Evolutionary conservation across 1,140 invertebrate genomes (phyloP).

Genomic region (Polyergus mexicanus): DNA sequence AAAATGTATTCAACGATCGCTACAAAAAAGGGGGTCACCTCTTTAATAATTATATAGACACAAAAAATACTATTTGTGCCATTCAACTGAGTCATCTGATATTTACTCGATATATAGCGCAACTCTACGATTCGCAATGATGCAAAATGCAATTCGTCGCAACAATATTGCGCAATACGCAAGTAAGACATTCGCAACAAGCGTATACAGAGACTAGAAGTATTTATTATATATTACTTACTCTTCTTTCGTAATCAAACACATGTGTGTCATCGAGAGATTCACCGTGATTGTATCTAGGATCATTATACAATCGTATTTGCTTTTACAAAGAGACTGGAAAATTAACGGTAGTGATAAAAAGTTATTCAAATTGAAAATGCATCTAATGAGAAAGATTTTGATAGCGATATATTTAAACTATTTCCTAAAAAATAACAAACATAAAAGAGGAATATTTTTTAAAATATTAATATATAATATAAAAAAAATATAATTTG

Average conservation of each 20-base stretch:
- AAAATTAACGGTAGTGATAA: no score
- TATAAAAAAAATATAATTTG: no score
- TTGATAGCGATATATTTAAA: no score
- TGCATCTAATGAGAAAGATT: no score
- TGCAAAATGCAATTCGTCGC: background rate
- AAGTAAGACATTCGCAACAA: background rate
- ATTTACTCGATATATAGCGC: background rate
- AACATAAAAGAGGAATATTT: no score
- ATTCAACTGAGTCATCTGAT: background rate
- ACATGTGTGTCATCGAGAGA: background rate
- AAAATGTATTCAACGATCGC: background rate
- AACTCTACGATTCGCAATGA: background rate
- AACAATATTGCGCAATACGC: slow-evolving; percentile 7
- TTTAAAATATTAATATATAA: no score
- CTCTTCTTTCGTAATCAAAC: slow-evolving; percentile 33
- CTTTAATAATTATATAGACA: background rate
- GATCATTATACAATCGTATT: slow-evolving; percentile 3
- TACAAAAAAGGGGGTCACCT: background rate
- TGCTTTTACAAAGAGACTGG: background rate
- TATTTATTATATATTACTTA: slow-evolving; percentile 29
- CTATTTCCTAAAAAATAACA: no score
- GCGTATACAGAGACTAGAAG: background rate
- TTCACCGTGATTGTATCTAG: slow-evolving; percentile 8
- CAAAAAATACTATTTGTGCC: background rate
- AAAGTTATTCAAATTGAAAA: no score